Evolutionary conservation across 2,797 vertebrate genomes (phyloP).

Genomic region (Syngnathus acus): DNA sequence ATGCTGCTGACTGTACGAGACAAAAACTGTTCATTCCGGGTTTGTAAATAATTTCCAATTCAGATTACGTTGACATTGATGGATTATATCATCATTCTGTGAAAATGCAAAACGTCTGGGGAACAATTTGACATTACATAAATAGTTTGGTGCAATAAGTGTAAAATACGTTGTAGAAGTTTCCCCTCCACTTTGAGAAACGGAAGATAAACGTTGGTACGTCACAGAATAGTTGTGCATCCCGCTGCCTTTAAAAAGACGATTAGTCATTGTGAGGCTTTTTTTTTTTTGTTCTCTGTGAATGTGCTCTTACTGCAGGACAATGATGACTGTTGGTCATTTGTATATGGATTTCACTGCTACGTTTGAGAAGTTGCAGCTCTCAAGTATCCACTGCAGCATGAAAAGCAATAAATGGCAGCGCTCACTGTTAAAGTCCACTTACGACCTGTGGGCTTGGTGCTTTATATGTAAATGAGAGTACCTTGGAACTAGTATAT

Average conservation of each 20-base stretch:
- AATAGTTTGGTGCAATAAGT: slow-evolving; percentile 4
- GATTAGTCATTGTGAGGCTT: slow-evolving; percentile 26
- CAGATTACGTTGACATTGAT: slow-evolving; percentile 66
- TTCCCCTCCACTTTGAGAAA: slow-evolving; percentile 25
- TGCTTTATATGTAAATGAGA: slow-evolving; percentile 71
- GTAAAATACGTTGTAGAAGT: slow-evolving; percentile 39
- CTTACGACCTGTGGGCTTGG: slow-evolving; percentile 58
- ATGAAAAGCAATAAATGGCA: slow-evolving; percentile 70
- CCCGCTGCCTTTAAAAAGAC: neutral
- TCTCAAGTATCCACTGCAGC: slow-evolving; percentile 67
- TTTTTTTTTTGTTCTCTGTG: slow-evolving; percentile 9
- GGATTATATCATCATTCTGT: slow-evolving; percentile 58
- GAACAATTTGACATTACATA: slow-evolving; percentile 43
- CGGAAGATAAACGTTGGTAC: slow-evolving; percentile 9
- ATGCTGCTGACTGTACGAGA: slow-evolving; percentile 51
- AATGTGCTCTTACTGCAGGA: slow-evolving; percentile 34
- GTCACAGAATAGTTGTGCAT: neutral
- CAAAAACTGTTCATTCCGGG: slow-evolving; percentile 36
- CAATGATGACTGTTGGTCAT: slow-evolving; percentile 52
- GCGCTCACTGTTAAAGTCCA: slow-evolving; percentile 66
- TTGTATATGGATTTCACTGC: slow-evolving; percentile 63
- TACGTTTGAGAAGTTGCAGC: slow-evolving; percentile 58
- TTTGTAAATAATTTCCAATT: slow-evolving; percentile 59
- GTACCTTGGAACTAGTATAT: slow-evolving; percentile 44
- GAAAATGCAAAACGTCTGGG: slow-evolving; percentile 55